Percentiles rank a stretch among this genome's conserved stretches.
Evolutionary conservation across 1,140 invertebrate genomes (phyloP).

Genomic region (Drosophila melanica): DNA sequence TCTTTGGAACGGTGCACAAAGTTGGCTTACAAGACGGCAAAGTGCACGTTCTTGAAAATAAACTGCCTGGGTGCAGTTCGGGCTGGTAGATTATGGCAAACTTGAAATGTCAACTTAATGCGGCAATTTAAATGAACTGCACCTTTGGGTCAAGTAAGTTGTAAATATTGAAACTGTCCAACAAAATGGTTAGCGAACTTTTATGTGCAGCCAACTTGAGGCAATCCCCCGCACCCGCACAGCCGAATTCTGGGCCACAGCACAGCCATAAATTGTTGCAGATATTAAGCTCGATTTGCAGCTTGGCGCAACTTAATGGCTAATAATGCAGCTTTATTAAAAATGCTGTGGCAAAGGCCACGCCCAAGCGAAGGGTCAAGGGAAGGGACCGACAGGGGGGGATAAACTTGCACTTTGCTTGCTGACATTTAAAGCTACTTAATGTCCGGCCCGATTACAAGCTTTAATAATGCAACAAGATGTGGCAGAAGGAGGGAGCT

Average conservation of each 20-base stretch:
- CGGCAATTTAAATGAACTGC: slow-evolving; percentile 7
- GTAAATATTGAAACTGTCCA: slow-evolving; percentile 31
- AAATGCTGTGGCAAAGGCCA: slow-evolving; percentile 38
- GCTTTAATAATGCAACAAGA: slow-evolving; percentile 16
- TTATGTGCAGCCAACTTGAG: slow-evolving; percentile 13
- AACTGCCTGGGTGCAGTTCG: not conserved
- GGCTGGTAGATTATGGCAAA: slow-evolving; percentile 2
- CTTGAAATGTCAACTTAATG: slow-evolving; percentile 15
- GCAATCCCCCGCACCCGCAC: not conserved
- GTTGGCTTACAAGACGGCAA: too few species aligned
- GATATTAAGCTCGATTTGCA: slow-evolving; percentile 52
- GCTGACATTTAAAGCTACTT: slow-evolving; percentile 21
- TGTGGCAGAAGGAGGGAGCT: not conserved
- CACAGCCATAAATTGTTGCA: slow-evolving; percentile 33
- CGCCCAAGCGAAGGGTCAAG: too few species aligned
- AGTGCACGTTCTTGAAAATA: too few species aligned
- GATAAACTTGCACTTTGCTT: not conserved
- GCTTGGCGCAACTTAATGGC: slow-evolving; percentile 61
- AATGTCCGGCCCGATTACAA: slow-evolving; percentile 4
- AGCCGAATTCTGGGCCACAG: not conserved
- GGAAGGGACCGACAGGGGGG: too few species aligned
- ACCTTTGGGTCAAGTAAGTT: slow-evolving; percentile 17
- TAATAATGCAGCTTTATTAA: slow-evolving; percentile 69
- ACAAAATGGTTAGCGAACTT: slow-evolving; percentile 29
- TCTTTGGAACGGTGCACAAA: too few species aligned